These are phyloP conservation scores for Crepidodera aurea DNA, from an alignment of 2,888 invertebrate genomes.

Conservation along the genomic window DNA sequence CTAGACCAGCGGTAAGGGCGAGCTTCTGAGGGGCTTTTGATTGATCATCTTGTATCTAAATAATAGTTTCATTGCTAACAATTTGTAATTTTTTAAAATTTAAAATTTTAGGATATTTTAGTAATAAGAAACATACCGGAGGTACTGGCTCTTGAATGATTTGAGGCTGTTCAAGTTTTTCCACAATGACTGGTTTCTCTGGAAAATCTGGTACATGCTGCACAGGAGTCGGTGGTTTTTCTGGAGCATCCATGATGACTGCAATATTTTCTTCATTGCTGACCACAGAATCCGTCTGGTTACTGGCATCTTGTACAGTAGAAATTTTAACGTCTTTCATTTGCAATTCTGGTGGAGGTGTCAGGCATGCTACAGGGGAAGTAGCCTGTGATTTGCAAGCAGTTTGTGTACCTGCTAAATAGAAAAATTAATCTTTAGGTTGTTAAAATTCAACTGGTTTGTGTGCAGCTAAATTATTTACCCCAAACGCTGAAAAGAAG, in stretches of 20 bases:
- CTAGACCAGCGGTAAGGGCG: conserved; percentile 83
- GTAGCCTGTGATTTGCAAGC: conserved; percentile 61
- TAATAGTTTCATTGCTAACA: no score
- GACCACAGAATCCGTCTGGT: conserved; percentile 80
- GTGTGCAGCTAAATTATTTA: no score
- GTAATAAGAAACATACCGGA: no score
- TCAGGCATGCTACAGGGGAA: conserved; percentile 66
- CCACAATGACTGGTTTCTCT: background rate
- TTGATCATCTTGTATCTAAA: conserved; percentile 4
- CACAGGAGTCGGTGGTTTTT: conserved; percentile 42
- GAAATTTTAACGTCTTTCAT: conserved; percentile 59
- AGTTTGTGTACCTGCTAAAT: conserved; percentile 16
- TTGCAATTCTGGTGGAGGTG: conserved; percentile 67
- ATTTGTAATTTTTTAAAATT: no score
- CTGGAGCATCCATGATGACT: conserved; percentile 37
- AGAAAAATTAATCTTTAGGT: background rate
- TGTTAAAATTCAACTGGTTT: no score
- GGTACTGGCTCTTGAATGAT: background rate
- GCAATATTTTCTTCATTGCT: conserved; percentile 72
- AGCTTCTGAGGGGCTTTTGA: conserved; percentile 57
- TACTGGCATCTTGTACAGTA: conserved; percentile 80
- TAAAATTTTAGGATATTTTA: no score
- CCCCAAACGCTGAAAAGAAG: no score
- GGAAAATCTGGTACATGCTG: conserved; percentile 15
- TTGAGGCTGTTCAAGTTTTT: background rate